Percentiles rank a stretch among this genome's conserved stretches.
Evolutionary conservation across 2,888 invertebrate genomes (phyloP).

Genomic region (Oconnorella tubifera): DNA sequence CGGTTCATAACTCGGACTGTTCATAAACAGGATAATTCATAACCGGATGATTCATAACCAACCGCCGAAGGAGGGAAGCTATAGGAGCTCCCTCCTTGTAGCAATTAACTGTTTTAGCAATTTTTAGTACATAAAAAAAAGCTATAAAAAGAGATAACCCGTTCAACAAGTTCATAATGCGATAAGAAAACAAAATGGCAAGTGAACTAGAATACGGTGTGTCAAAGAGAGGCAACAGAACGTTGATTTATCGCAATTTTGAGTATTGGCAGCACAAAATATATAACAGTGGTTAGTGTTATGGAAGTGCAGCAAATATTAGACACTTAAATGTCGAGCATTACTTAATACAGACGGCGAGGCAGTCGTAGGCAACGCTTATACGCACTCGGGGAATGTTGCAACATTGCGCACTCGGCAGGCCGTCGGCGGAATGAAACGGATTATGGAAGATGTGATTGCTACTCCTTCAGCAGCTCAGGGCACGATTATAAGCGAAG

Average conservation of each 20-base stretch:
- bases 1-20: neutral
- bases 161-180: too few species aligned
- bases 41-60: neutral
- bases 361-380: neutral
- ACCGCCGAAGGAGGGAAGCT: neutral
- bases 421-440: neutral
- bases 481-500: neutral
- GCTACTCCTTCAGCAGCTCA: neutral
- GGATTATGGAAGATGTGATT: neutral
- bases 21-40: neutral
- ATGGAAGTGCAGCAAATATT: neutral
- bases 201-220: neutral
- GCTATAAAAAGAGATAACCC: too few species aligned
- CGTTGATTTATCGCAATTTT: slow-evolving; percentile 1
- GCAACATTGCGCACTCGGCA: neutral
- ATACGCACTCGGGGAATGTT: neutral
- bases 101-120: too few species aligned
- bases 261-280: neutral
- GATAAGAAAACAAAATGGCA: neutral
- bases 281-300: neutral
- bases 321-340: slow-evolving; percentile 1
- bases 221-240: neutral
- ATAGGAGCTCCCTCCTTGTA: too few species aligned
- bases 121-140: too few species aligned
- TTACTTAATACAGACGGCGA: neutral